Evolutionary conservation across 2,797 vertebrate species (phyloP), one percentile per base, ranked within the genome.

Genomic region (Malurus splendens): DNA sequence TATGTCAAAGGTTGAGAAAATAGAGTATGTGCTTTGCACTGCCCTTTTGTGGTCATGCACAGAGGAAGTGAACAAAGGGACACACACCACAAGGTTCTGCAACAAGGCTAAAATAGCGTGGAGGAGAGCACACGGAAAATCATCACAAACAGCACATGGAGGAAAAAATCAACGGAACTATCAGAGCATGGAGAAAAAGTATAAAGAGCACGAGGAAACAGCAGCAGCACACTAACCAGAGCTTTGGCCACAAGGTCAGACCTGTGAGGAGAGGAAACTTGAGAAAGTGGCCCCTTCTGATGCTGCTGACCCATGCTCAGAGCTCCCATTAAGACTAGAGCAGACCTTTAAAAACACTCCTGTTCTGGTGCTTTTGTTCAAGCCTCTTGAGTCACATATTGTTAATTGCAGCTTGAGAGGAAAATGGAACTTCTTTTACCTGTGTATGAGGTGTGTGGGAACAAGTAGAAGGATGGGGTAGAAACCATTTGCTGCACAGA

Each of bases 261-360:
- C 10, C 6, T n/a, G 12, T 0, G 1, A 50, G 38, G 8, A 70
- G 7, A 1, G 2, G 9, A 14, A 4, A 9, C 8, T 25, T 28
- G 18, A 14, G 27, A 62, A 33, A 65, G 33, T 33, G 12, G 5
- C 6, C 78, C 7, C 10, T 64, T 64, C 51, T 54, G 48, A 57
- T 4, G 3, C 27, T 2, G 1, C 39, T 68, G 47, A 33, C 13
- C 7, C 14, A 50, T 20, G 7, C 16, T 72, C 14, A 64, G 56
- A 72, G 14, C 14, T 75, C 38, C 11, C 17, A 6, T 27, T 72
- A 39, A 61, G 32, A 52, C 5, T 27, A 45, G 9, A 79, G 19
- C 11, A 65, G 39, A 68, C 10, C 22, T 76, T 75, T 50, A 15
- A 54, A 56, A 72, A 45, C 7, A 1, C 14, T 56, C 7, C 18